These are phyloP conservation scores for Dromius quadrimaculatus DNA, from an alignment of 2,888 invertebrate species.

Conservation along the genomic window DNA sequence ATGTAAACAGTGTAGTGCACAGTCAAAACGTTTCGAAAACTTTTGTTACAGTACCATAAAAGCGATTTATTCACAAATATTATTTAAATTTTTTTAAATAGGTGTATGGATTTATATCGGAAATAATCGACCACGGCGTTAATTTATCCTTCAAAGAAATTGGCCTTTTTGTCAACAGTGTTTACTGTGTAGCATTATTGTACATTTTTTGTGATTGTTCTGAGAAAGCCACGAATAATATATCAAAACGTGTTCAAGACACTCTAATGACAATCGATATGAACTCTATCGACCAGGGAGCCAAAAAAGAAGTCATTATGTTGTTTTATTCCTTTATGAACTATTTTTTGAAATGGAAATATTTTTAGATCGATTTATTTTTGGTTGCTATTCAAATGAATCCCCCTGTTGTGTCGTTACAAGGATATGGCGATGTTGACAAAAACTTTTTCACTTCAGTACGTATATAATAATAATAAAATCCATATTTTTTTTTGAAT, in stretches of 20 bases:
- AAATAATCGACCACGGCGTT: slow-evolving; percentile 76
- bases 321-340: slow-evolving; percentile 17
- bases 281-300: slow-evolving; percentile 70
- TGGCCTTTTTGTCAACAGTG: slow-evolving; percentile 74
- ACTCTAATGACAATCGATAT: slow-evolving; percentile 72
- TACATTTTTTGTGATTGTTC: slow-evolving; percentile 78
- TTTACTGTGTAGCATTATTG: slow-evolving; percentile 73
- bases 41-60: background rate
- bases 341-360: background rate
- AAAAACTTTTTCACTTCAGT: slow-evolving; percentile 75
- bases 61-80: background rate
- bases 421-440: slow-evolving; percentile 76
- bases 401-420: slow-evolving; percentile 76
- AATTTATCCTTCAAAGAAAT: slow-evolving; percentile 76
- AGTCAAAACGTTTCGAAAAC: no score
- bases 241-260: slow-evolving; percentile 75
- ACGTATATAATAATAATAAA: slow-evolving; percentile 59
- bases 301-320: slow-evolving; percentile 71
- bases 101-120: slow-evolving; percentile 76
- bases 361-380: slow-evolving; percentile 74
- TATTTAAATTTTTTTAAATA: slow-evolving; percentile 55
- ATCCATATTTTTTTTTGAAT: no score
- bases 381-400: slow-evolving; percentile 78
- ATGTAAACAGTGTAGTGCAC: no score
- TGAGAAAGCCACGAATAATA: slow-evolving; percentile 74